Evolutionary conservation across 2,888 invertebrate genomes (phyloP).

Genomic region (Uloborus plumipes): DNA sequence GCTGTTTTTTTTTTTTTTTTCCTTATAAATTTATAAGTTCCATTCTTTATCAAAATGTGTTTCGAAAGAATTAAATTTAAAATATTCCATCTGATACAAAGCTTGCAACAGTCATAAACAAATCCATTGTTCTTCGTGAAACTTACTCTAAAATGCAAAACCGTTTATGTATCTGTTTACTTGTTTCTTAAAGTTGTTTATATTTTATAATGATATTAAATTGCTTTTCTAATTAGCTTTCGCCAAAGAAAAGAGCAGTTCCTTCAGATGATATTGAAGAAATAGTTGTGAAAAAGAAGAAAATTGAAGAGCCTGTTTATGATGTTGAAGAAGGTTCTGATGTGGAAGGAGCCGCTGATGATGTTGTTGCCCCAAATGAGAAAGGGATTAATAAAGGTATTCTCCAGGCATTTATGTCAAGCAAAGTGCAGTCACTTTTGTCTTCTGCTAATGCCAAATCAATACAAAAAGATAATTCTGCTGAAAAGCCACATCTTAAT

Average conservation of each 20-base stretch:
- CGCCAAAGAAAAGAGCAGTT: slow-evolving; percentile 3
- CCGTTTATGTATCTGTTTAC: too few relatives aligned
- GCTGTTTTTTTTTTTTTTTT: too few relatives aligned
- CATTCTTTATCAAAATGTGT: too few relatives aligned
- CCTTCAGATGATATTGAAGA: slow-evolving; percentile 16
- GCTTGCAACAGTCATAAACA: too few relatives aligned
- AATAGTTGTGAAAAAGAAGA: slow-evolving; percentile 11
- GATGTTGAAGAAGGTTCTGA: background rate
- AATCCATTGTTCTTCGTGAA: too few relatives aligned
- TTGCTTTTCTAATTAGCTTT: background rate
- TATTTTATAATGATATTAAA: too few relatives aligned
- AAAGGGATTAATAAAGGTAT: slow-evolving; percentile 14
- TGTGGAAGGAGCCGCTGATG: too few relatives aligned
- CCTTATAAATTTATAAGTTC: too few relatives aligned
- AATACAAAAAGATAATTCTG: background rate
- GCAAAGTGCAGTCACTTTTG: slow-evolving; percentile 53
- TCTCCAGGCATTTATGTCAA: slow-evolving; percentile 43
- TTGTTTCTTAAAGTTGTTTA: too few relatives aligned
- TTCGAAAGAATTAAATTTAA: too few relatives aligned
- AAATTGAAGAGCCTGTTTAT: slow-evolving; percentile 7
- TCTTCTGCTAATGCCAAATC: slow-evolving; percentile 4
- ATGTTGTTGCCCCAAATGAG: background rate
- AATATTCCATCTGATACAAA: too few relatives aligned
- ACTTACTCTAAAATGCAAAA: too few relatives aligned
- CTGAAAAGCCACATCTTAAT: background rate